Conservation (phyloP, 2,113 vertebrate genomes). For the Tinamus guttatus region DNA sequence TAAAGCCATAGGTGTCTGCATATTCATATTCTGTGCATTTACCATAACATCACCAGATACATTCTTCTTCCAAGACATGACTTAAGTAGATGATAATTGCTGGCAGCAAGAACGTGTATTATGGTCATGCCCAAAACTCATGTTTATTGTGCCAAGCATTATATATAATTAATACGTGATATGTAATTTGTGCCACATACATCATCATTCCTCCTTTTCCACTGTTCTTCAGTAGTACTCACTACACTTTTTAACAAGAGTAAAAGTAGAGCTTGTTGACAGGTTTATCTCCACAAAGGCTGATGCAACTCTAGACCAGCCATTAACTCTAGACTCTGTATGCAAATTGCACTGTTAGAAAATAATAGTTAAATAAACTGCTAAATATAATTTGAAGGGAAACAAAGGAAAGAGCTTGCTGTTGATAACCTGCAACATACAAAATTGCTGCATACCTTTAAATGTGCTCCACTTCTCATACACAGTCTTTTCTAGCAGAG, state of each 20-base stretch:
- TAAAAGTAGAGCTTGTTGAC: neutral
- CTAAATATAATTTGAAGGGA: neutral
- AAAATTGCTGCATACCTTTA: neutral
- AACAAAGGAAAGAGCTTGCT: neutral
- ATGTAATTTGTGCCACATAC: conserved; percentile 17
- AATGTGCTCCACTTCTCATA: neutral
- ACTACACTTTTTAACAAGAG: neutral
- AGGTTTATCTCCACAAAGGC: neutral
- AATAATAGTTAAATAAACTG: neutral
- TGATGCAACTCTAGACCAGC: neutral
- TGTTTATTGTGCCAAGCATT: conserved; percentile 19
- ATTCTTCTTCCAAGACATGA: conserved; percentile 30
- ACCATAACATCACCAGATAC: neutral
- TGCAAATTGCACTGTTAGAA: neutral
- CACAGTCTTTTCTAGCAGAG: neutral
- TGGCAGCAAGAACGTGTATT: conserved; percentile 12
- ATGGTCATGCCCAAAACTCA: conserved; percentile 23
- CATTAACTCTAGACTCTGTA: neutral
- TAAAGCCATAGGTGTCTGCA: neutral
- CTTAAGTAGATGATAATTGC: conserved; percentile 29
- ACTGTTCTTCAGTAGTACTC: neutral
- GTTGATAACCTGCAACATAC: neutral
- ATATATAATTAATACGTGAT: conserved; percentile 50
- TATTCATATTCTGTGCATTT: neutral
- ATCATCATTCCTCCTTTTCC: conserved; percentile 6